phyloP scores from a whole-genome alignment of 2,888 invertebrate species.

The Agapostemon virescens region DNA sequence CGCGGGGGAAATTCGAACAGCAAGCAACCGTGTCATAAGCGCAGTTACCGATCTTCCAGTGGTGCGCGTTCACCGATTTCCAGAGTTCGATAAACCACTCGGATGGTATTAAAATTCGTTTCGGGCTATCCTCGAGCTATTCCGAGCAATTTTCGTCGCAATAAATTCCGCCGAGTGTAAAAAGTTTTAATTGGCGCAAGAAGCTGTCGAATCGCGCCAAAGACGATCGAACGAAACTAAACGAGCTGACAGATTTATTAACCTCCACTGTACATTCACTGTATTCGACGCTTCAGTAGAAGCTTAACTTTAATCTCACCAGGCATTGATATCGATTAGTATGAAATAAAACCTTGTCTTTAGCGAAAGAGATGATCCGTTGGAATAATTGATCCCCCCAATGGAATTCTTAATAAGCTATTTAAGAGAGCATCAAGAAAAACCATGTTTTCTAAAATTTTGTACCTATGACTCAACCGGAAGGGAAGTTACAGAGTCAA shows the following conservation, averaged over 20 bases:
- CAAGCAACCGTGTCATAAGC: slow-evolving; percentile 46
- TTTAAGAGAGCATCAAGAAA: too few relatives aligned
- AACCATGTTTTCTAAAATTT: too few relatives aligned
- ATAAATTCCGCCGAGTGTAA: not conserved
- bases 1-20: slow-evolving; percentile 58
- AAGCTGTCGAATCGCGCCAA: not conserved
- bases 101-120: not conserved
- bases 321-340: too few relatives aligned
- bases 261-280: not conserved
- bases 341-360: too few relatives aligned
- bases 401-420: too few relatives aligned
- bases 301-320: too few relatives aligned
- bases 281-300: too few relatives aligned
- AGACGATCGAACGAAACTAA: not conserved
- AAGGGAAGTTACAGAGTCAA: too few relatives aligned
- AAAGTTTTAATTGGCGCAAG: not conserved
- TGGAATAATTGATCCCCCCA: too few relatives aligned
- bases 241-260: not conserved
- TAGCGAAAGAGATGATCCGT: too few relatives aligned
- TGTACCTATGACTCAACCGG: too few relatives aligned
- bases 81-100: slow-evolving; percentile 17
- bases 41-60: not conserved
- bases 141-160: slow-evolving; percentile 4
- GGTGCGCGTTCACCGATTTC: slow-evolving; percentile 14
- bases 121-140: too few relatives aligned